Evolutionary conservation across 2,888 invertebrate genomes (phyloP), one percentile per base, ranked within the genome.

Genomic region (Synanthedon vespiformis): DNA sequence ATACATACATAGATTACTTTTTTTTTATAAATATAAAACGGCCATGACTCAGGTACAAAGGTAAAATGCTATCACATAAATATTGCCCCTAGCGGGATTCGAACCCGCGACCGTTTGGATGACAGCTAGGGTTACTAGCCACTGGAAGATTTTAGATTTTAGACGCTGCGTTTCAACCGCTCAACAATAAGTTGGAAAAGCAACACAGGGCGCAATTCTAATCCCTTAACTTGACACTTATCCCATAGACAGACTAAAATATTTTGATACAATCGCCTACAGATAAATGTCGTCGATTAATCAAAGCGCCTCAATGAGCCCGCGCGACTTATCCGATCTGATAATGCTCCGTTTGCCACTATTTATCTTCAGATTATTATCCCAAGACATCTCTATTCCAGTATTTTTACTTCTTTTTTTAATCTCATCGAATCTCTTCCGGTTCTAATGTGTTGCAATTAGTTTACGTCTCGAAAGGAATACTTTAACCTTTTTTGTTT

Each of bases 211-310:
- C 56, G 63, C 66, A 58, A 54, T 60, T 66, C 74, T 76, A 79
- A 77, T 72, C 75, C 73, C 67, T 59, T 77, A 61, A 63, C 64
- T 60, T 76, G 85, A 84, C 84, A 78, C 72, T 84, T 81, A 85
- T 83, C 82, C 80, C 67, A 58, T 53, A 64, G 72, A 74, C 74
- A 71, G 68, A 74, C 74, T 80, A 74, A 82, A 86, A 87, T 84
- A 86, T 87, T 86, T 81, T 84, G 86, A 87, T 86, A 81, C 78
- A 80, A 86, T 85, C 85, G 73, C 70, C 55, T 61, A 57, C 68
- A 80, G 79, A 86, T 81, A 78, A 85, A 87, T 87, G 84, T 74
- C 68, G 68, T 66, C 81, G 65, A 86, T 87, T 84, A 82, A 82
- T 86, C 86, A 85, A 73, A 67, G 63, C 63, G 62, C 64, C 58